Conservation (phyloP, 2,888 invertebrate genomes). For the Poecilus cupreus region DNA sequence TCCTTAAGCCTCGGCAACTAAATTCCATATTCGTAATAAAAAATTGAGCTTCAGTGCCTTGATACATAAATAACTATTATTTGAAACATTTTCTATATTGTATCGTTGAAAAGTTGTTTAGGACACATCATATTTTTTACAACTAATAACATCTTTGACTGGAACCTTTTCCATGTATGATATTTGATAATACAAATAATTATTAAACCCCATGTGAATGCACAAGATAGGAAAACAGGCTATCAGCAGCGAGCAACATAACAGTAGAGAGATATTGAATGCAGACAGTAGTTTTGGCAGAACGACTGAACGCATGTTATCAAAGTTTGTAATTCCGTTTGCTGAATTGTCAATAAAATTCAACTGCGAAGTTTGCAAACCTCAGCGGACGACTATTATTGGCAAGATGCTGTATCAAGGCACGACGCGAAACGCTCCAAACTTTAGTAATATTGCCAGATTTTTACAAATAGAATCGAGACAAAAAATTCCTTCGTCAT, state of each 20-base stretch:
- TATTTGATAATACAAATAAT: too few relatives aligned
- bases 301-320: slow-evolving; percentile 36
- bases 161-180: too few relatives aligned
- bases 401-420: slow-evolving; percentile 25
- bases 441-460: slow-evolving; percentile 34
- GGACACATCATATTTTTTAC: too few relatives aligned
- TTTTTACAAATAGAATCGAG: neutral
- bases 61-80: too few relatives aligned
- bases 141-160: too few relatives aligned
- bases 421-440: slow-evolving; percentile 5
- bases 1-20: too few relatives aligned
- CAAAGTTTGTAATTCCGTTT: slow-evolving; percentile 53
- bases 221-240: too few relatives aligned
- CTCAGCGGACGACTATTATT: slow-evolving; percentile 1
- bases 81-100: too few relatives aligned
- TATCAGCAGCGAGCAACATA: neutral
- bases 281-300: slow-evolving; percentile 13
- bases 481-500: neutral
- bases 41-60: too few relatives aligned
- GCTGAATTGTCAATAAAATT: slow-evolving; percentile 56
- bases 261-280: neutral
- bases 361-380: slow-evolving; percentile 3
- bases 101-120: too few relatives aligned
- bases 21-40: too few relatives aligned
- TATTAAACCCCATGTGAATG: too few relatives aligned